Evolutionary conservation across 2,888 invertebrate species (phyloP).

Genomic region (Scrobipalpa costella): DNA sequence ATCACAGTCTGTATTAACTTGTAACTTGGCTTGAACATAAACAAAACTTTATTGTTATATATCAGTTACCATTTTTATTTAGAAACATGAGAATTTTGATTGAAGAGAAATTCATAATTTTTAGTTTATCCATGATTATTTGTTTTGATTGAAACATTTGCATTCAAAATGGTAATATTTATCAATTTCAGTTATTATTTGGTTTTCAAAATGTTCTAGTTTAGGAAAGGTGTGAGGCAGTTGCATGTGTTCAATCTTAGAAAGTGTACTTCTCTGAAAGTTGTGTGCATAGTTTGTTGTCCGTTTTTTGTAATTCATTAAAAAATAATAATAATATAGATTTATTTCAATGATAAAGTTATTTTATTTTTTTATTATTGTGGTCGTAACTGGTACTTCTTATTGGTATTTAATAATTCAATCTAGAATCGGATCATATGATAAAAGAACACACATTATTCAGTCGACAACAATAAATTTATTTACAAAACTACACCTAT

Average conservation of each 20-base stretch:
- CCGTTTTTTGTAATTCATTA: constrained; percentile 60
- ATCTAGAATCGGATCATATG: too few species aligned
- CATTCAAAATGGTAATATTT: not conserved
- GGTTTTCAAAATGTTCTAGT: not conserved
- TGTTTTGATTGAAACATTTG: too few species aligned
- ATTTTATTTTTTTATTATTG: constrained; percentile 33
- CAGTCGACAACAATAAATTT: constrained; percentile 23
- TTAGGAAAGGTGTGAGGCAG: constrained; percentile 32
- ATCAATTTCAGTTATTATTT: not conserved
- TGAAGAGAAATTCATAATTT: too few species aligned
- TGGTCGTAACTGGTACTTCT: not conserved
- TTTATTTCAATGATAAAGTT: constrained; percentile 40
- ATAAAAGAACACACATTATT: not conserved
- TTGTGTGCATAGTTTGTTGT: constrained; percentile 61
- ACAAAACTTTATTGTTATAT: too few species aligned
- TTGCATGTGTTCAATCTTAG: constrained; percentile 59
- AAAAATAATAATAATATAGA: constrained; percentile 50
- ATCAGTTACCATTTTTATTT: too few species aligned
- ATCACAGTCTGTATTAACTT: too few species aligned
- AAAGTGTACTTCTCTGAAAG: constrained; percentile 48
- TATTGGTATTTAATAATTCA: not conserved
- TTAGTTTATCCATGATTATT: too few species aligned
- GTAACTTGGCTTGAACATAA: too few species aligned
- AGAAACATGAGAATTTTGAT: too few species aligned
- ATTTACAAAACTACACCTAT: constrained; percentile 35